Evolutionary conservation across 2,113 vertebrate species (phyloP).

Genomic region (Epinephelus moara): DNA sequence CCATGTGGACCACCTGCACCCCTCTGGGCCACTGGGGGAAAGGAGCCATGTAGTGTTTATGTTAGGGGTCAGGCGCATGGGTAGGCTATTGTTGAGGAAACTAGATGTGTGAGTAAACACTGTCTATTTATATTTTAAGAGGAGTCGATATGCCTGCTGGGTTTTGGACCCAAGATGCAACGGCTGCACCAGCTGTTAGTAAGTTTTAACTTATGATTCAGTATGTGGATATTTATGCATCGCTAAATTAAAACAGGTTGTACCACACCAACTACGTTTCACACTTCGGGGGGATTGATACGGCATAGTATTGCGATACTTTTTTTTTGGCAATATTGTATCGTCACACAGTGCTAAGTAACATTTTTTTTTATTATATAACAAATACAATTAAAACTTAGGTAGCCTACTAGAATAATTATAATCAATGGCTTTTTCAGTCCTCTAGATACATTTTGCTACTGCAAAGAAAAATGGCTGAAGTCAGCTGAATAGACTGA

Average conservation of each 20-base stretch:
- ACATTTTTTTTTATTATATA: too few relatives aligned
- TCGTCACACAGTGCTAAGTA: too few relatives aligned
- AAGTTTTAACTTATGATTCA: conserved; percentile 6
- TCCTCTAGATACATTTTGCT: too few relatives aligned
- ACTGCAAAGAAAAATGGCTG: too few relatives aligned
- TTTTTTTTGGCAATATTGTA: too few relatives aligned
- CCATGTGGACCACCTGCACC: conserved; percentile 80
- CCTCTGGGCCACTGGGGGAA: conserved; percentile 67
- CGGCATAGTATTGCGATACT: too few relatives aligned
- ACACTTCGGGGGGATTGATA: too few relatives aligned
- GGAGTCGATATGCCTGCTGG: conserved; percentile 24
- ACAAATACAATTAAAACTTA: too few relatives aligned
- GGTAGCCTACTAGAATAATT: too few relatives aligned
- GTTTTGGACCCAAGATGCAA: conserved; percentile 22
- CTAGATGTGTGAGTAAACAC: conserved; percentile 72
- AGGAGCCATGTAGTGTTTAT: conserved; percentile 78
- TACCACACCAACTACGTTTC: neutral
- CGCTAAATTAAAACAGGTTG: neutral
- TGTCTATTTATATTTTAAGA: conserved; percentile 79
- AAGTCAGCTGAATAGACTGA: too few relatives aligned
- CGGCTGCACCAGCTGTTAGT: conserved; percentile 14
- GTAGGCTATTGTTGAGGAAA: conserved; percentile 62
- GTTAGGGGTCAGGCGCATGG: conserved; percentile 78
- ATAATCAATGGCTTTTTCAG: too few relatives aligned
- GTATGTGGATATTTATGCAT: neutral